Evolutionary conservation across 2,797 vertebrate species (phyloP).

Genomic region (Fratercula arctica): DNA sequence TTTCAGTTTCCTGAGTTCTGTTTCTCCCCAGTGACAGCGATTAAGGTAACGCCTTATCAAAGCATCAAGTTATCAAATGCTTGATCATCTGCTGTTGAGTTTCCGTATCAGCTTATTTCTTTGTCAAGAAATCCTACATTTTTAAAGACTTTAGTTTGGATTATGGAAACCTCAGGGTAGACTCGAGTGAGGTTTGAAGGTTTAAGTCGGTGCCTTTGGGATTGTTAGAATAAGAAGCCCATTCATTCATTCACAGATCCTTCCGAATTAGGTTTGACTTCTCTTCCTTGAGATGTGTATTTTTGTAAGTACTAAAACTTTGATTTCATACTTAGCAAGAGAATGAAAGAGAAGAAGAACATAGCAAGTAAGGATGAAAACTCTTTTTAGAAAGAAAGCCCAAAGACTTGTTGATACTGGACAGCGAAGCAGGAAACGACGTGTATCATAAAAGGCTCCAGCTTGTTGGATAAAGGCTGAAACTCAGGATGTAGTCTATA

Average conservation of each 20-base stretch:
- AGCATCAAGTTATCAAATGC: slow-evolving; percentile 8
- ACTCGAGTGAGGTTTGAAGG: neutral
- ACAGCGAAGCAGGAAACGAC: neutral
- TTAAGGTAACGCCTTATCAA: neutral
- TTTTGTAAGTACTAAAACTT: slow-evolving; percentile 45
- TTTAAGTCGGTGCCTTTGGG: slow-evolving; percentile 10
- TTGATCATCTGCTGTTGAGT: neutral
- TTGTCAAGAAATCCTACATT: neutral
- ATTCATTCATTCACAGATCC: neutral
- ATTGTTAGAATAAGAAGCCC: slow-evolving; percentile 11
- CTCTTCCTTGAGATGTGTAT: slow-evolving; percentile 24
- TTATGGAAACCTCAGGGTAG: slow-evolving; percentile 19
- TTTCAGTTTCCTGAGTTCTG: neutral
- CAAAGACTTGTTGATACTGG: slow-evolving; percentile 20
- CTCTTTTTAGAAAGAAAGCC: neutral
- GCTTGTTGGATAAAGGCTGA: neutral
- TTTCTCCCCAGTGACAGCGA: neutral
- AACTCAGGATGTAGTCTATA: slow-evolving; percentile 27
- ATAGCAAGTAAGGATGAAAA: slow-evolving; percentile 8
- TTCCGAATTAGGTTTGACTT: slow-evolving; percentile 13
- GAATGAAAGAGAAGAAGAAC: neutral
- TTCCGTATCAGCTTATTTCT: neutral
- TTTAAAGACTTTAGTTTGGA: slow-evolving; percentile 5
- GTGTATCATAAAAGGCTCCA: slow-evolving; percentile 9
- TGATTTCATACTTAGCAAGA: slow-evolving; percentile 18